A percentile compares a stretch with the other conserved stretches of the same genome.
Evolutionary conservation across 1,140 invertebrate species (phyloP).

Genomic region (Drosophila busckii): DNA sequence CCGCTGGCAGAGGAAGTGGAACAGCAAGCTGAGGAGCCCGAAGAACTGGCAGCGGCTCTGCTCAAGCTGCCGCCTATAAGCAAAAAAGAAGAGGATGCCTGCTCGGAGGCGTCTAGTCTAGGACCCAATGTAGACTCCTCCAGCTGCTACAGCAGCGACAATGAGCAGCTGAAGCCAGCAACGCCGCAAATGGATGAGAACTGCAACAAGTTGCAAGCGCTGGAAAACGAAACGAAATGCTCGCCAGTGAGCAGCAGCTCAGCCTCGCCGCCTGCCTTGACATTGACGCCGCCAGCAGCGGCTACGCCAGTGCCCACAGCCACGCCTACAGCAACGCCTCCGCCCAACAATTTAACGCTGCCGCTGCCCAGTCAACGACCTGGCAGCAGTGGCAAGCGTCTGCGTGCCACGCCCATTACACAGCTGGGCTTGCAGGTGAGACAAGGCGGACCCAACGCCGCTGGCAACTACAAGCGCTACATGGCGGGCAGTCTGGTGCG

Average conservation of each 20-base stretch:
- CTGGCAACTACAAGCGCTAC: conserved; percentile 41
- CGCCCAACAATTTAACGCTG: conserved; percentile 22
- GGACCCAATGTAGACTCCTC: conserved; percentile 84
- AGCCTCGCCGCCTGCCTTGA: conserved; percentile 46
- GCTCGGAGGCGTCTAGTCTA: conserved; percentile 81
- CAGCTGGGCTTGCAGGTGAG: conserved; percentile 55
- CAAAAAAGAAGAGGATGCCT: conserved; percentile 68
- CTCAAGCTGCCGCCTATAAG: conserved; percentile 52
- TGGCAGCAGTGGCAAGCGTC: conserved; percentile 44
- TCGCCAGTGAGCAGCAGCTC: no score
- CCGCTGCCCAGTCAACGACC: conserved; percentile 41
- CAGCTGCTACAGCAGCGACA: conserved; percentile 81
- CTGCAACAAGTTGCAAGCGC: conserved; percentile 51
- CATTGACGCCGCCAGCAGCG: conserved; percentile 46
- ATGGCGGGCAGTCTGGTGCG: conserved; percentile 67
- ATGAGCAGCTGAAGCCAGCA: conserved; percentile 61
- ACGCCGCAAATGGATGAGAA: conserved; percentile 53
- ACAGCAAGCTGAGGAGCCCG: conserved; percentile 81
- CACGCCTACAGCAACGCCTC: conserved; percentile 27
- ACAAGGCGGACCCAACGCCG: conserved; percentile 20
- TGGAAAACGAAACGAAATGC: no score
- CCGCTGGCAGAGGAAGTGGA: conserved; percentile 64
- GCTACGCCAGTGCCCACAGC: conserved; percentile 27
- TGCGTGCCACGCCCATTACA: conserved; percentile 49
- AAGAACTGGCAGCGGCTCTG: conserved; percentile 80